phyloP scores from a whole-genome alignment of 2,888 invertebrate species.

The Abrostola tripartita region DNA sequence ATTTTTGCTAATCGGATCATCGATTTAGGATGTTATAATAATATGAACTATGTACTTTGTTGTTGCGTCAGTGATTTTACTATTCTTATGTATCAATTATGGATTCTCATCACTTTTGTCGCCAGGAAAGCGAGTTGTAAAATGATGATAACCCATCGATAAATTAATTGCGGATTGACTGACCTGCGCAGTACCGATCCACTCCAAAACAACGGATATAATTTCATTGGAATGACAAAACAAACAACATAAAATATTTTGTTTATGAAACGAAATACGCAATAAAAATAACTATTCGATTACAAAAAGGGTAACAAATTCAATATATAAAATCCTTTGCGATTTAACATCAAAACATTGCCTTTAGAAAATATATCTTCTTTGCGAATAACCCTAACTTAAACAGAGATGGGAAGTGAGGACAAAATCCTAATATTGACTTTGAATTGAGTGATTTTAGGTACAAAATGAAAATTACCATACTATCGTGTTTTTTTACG shows the following conservation, averaged over 20 bases:
- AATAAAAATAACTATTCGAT: slow-evolving; percentile 6
- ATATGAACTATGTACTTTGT: too few species aligned
- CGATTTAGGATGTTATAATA: too few species aligned
- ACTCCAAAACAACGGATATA: slow-evolving; percentile 3
- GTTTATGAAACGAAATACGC: slow-evolving; percentile 1
- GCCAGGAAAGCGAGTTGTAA: too few species aligned
- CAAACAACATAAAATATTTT: slow-evolving; percentile 3
- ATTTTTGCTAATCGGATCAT: too few species aligned
- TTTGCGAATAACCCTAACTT: not conserved
- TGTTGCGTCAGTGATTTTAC: too few species aligned
- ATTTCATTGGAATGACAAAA: slow-evolving; percentile 1
- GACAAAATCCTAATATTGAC: not conserved
- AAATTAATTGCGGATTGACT: too few species aligned
- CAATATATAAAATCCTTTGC: slow-evolving; percentile 5
- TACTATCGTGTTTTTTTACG: too few species aligned
- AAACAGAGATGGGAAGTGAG: not conserved
- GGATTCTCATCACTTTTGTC: not conserved
- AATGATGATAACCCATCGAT: too few species aligned
- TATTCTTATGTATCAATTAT: too few species aligned
- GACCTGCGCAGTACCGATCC: too few species aligned
- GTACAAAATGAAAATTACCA: not conserved
- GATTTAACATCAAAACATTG: slow-evolving; percentile 7
- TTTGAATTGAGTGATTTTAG: not conserved
- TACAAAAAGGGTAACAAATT: slow-evolving; percentile 10
- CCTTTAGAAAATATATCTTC: slow-evolving; percentile 7